Evolutionary conservation across 2,113 vertebrate species (phyloP), one percentile per base, ranked within the genome.

Genomic region (Monopterus albus): DNA sequence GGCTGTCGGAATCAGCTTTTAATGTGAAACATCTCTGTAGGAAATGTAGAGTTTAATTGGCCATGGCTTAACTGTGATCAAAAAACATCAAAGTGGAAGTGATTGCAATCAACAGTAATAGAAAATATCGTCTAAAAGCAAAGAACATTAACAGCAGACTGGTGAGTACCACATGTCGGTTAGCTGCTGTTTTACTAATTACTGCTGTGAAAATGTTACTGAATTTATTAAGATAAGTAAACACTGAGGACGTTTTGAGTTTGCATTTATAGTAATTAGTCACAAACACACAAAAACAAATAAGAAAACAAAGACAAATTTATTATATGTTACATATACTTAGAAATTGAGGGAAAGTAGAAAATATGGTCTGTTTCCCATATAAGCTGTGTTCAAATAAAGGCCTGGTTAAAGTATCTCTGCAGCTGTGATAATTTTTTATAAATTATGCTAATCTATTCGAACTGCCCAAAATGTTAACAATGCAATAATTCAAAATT

Each of bases 11-110:
- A 45, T 31, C 8, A 8, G 11, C 29, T 58, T 36, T 69, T 55
- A 42, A 53, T 50, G 45, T 43, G 39, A 69, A 52, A 52, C 7
- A 2, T n/a, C n/a, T 67, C 15, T 18, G 23, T 11, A 49, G 50
- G 31, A 59, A 74, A 46, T 43, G 12, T 18, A 2, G 5, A 26
- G 29, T 42, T 33, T 55, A 47, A 53, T 55, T 31, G 40, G 23
- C 20, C 18, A 9, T 14, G 42, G 12, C 12, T 57, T 50, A 26
- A 14, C 33, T 12, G 2, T 7, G 5, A 38, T 67, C 18, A 28
- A 21, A n/a, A 58, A 31, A 39, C 20, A 23, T 25, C 7, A 65
- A 65, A n/a, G 1, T 26, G 12, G 29, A 52, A 38, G 21, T 14
- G n/a, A 47, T 12, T 49, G 21, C 23, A 55, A 45, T 39, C 1